A percentile compares a stretch with the other conserved stretches of the same genome.
These are phyloP conservation scores for Tylochromis polylepis DNA, from an alignment of 2,113 vertebrate genomes.

Conservation along the genomic window DNA sequence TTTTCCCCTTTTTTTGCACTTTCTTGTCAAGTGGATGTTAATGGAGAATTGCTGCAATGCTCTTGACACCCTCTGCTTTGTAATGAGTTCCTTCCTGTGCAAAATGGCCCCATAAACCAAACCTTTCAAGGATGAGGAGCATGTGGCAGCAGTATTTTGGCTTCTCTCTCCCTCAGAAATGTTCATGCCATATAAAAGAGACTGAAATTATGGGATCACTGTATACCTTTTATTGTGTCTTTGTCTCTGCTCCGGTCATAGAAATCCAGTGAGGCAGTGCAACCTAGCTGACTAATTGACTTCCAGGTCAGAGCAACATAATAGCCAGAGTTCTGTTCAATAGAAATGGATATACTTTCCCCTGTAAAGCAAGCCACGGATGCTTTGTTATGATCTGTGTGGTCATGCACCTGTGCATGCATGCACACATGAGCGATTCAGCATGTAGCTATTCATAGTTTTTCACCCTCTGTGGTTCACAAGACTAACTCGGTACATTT, in stretches of 20 bases:
- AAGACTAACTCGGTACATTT: not conserved
- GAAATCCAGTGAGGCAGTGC: conserved; percentile 52
- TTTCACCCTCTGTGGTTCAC: not conserved
- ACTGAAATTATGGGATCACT: not conserved
- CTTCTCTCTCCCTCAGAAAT: not conserved
- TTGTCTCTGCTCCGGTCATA: conserved; percentile 20
- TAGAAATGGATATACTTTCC: conserved; percentile 65
- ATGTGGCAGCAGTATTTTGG: conserved; percentile 16
- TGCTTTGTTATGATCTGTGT: conserved; percentile 45
- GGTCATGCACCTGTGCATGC: conserved; percentile 1
- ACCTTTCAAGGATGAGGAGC: conserved; percentile 23
- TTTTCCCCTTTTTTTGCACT: not conserved
- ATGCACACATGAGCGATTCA: not conserved
- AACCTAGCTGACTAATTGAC: conserved; percentile 54
- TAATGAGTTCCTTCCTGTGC: conserved; percentile 45
- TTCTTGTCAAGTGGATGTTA: conserved; percentile 52
- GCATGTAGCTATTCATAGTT: conserved; percentile 22
- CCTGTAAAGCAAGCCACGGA: conserved; percentile 5
- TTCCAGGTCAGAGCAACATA: conserved; percentile 55
- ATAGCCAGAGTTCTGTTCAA: conserved; percentile 58
- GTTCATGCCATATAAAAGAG: not conserved
- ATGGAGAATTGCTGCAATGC: conserved; percentile 43
- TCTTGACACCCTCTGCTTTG: conserved; percentile 42
- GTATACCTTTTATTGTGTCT: not conserved
- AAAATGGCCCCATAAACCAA: conserved; percentile 53